Percentiles rank a stretch among this genome's conserved stretches.
phyloP scores from a whole-genome alignment of 2,888 invertebrate species.

The Rhimphoctona megacephalus region DNA sequence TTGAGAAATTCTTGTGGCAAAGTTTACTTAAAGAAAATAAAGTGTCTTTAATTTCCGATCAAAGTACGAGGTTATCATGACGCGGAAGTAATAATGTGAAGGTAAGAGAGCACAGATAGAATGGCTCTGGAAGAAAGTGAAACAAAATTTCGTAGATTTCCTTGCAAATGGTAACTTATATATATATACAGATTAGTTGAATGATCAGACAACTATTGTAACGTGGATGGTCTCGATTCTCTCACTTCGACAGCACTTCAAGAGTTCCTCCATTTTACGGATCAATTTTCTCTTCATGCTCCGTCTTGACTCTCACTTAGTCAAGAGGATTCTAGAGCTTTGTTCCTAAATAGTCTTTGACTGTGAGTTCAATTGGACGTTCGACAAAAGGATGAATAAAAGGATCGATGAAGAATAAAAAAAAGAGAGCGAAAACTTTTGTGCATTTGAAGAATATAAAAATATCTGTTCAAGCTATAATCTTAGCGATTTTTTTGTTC shows the following conservation, averaged over 20 bases:
- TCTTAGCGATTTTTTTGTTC: neutral
- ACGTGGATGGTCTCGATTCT: constrained; percentile 42
- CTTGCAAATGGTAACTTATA: constrained; percentile 11
- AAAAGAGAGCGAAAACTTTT: constrained; percentile 13
- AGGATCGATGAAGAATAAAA: constrained; percentile 37
- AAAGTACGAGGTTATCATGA: constrained; percentile 32
- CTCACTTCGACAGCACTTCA: constrained; percentile 56
- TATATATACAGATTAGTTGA: constrained; percentile 27
- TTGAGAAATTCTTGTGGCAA: neutral
- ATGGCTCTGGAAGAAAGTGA: constrained; percentile 49
- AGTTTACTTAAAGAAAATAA: neutral
- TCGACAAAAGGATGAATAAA: constrained; percentile 59
- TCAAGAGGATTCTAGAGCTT: constrained; percentile 51
- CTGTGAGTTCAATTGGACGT: constrained; percentile 53
- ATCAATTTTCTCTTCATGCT: constrained; percentile 59
- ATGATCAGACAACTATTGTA: constrained; percentile 65
- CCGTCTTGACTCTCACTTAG: constrained; percentile 63
- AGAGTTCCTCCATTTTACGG: constrained; percentile 64
- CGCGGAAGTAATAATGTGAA: constrained; percentile 14
- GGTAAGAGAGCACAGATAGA: constrained; percentile 22
- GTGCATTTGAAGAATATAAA: constrained; percentile 19
- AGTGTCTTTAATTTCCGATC: constrained; percentile 31
- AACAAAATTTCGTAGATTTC: constrained; percentile 46
- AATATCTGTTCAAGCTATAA: constrained; percentile 12
- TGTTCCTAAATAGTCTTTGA: constrained; percentile 63